Evolutionary conservation across 1,140 invertebrate genomes (phyloP), one percentile per base, ranked within the genome.

Genomic region (Galleria mellonella): DNA sequence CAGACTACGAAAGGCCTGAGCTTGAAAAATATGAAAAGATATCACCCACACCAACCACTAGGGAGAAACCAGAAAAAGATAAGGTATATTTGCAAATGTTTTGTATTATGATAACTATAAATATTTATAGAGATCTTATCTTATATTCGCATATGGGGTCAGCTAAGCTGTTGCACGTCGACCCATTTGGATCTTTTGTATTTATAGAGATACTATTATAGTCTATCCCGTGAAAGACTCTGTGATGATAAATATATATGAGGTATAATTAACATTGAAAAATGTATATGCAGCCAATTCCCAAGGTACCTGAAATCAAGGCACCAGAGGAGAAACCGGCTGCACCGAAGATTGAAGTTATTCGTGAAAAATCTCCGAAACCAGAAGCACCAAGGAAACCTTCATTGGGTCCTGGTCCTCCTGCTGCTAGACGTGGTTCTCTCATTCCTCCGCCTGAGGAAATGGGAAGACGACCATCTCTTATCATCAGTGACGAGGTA

Each of bases 401-500:
- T 14, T 96, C 94, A 0, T 81, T 96, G 43, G 92, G 91, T 41
- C 93, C 94, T n/a, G 92, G 89, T 38, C 70, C 74, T 27, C 79
- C 70, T 86, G 89, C 54, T 87, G 91, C 44, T 76, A 89, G 94
- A 53, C 87, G 95, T 62, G 94, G 95, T 14, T 96, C 94, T 8
- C 89, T 96, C 35, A 93, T 96, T 72, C 94, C 94, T 32, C 93
- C 93, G 2, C 92, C 92, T 7, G 94, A 95, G 69, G 93, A 93
- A 77, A 92, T 91, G 83, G 94, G 92, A 58, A 89, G 94, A 62
- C 89, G 95, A 60, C 93, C 95, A 49, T 96, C 94, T 63, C 89
- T 97, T 52, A 94, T 97, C 64, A 96, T 97, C 76, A 95, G 94
- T 81, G 96, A 97, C 84, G 96, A 97, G 94, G 96, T 97, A 84